Conservation (phyloP, 2,797 vertebrate species). For the Lacerta bilineata region DNA sequence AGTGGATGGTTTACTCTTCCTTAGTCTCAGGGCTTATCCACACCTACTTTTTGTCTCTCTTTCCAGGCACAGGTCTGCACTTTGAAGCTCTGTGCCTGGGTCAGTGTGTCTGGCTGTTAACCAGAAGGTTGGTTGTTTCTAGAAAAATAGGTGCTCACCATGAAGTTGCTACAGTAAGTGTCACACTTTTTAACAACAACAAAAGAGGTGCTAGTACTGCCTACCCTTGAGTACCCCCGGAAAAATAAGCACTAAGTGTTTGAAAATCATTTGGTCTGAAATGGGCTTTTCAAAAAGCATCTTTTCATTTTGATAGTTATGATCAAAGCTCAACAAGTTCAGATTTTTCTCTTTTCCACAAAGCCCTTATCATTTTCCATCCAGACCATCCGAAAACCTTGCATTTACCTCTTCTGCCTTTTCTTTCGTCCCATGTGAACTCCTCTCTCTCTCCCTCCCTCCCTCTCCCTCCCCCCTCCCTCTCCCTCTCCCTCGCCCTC, state of each 20-base stretch:
- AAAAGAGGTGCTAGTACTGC: background rate
- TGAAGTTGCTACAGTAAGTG: too few relatives aligned
- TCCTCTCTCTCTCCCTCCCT: background rate
- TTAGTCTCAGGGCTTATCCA: too few relatives aligned
- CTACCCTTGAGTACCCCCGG: too few relatives aligned
- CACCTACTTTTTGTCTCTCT: too few relatives aligned
- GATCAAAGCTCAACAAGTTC: background rate
- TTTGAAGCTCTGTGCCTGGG: too few relatives aligned
- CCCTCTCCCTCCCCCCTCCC: background rate
- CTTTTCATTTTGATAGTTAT: background rate
- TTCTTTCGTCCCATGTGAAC: slow-evolving; percentile 8
- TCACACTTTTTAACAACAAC: background rate
- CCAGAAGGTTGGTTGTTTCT: background rate
- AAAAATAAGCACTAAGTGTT: background rate
- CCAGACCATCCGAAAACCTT: slow-evolving; percentile 21
- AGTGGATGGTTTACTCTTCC: too few relatives aligned
- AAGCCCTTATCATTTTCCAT: slow-evolving; percentile 3
- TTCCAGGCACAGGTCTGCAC: too few relatives aligned
- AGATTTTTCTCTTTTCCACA: background rate
- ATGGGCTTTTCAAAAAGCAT: background rate
- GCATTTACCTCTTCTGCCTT: slow-evolving; percentile 1
- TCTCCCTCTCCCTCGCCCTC: background rate
- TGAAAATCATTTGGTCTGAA: background rate
- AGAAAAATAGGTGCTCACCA: too few relatives aligned
- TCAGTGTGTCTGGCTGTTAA: background rate